Evolutionary conservation across 2,113 vertebrate genomes (phyloP).

Genomic region (Zootoca vivipara): DNA sequence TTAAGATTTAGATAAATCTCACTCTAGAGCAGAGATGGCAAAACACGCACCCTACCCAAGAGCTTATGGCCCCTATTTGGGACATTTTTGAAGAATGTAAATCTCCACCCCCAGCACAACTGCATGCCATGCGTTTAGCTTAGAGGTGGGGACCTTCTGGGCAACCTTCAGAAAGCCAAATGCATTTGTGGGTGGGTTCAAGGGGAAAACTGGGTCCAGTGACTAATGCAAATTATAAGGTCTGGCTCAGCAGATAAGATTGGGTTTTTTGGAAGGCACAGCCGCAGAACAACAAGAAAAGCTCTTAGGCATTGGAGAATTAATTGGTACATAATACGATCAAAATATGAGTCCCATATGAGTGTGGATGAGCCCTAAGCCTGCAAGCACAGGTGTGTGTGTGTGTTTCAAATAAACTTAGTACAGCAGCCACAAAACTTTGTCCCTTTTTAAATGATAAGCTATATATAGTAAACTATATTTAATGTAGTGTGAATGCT

Average conservation of each 20-base stretch:
- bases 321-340: too few relatives aligned
- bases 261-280: too few relatives aligned
- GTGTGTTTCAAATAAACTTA: neutral
- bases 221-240: too few relatives aligned
- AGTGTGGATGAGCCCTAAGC: neutral
- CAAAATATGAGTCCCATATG: too few relatives aligned
- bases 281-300: too few relatives aligned
- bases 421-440: neutral
- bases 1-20: neutral
- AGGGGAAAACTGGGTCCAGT: too few relatives aligned
- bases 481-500: neutral
- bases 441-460: neutral
- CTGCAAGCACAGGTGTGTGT: neutral
- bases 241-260: too few relatives aligned
- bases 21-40: neutral
- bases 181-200: too few relatives aligned
- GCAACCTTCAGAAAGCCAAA: too few relatives aligned
- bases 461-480: neutral
- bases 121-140: neutral
- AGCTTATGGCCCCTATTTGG: neutral
- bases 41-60: neutral
- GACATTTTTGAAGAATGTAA: too few relatives aligned
- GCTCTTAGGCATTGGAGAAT: too few relatives aligned
- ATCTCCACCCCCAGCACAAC: neutral
- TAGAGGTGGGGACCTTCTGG: too few relatives aligned